Evolutionary conservation across 2,888 invertebrate genomes (phyloP).

Genomic region (Malthinus flaveolus): DNA sequence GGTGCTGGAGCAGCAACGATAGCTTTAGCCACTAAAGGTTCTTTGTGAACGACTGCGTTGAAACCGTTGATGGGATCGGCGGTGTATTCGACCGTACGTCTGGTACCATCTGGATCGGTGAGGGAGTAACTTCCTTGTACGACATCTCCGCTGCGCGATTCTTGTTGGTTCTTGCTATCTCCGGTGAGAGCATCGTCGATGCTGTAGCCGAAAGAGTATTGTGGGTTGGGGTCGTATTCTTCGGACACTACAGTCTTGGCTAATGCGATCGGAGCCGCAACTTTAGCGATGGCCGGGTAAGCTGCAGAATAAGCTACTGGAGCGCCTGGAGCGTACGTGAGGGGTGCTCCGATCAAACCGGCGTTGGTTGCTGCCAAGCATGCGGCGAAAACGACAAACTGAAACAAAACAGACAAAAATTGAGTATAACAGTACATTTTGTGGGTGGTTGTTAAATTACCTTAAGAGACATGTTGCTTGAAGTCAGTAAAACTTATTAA

Average conservation of each 20-base stretch:
- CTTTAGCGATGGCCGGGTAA: background rate
- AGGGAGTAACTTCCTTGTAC: constrained; percentile 58
- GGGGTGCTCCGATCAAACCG: constrained; percentile 4
- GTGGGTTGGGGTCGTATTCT: constrained; percentile 56
- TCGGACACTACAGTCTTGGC: constrained; percentile 43
- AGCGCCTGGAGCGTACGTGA: constrained; percentile 6
- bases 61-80: constrained; percentile 64
- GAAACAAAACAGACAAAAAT: too few relatives aligned
- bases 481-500: background rate
- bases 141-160: constrained; percentile 57
- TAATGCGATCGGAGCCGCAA: constrained; percentile 10
- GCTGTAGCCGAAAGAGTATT: constrained; percentile 59
- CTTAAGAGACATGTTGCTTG: background rate
- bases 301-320: constrained; percentile 7
- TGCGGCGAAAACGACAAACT: background rate
- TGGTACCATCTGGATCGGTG: constrained; percentile 58
- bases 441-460: background rate
- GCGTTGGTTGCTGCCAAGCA: background rate
- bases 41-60: constrained; percentile 65
- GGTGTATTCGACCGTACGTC: constrained; percentile 58
- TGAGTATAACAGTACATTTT: too few relatives aligned
- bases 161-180: constrained; percentile 58
- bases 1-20: constrained; percentile 10
- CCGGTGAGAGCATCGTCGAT: constrained; percentile 58
- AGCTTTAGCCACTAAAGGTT: constrained; percentile 53